Evolutionary conservation across 1,140 invertebrate genomes (phyloP).

Genomic region (Drosophila chauvacae): DNA sequence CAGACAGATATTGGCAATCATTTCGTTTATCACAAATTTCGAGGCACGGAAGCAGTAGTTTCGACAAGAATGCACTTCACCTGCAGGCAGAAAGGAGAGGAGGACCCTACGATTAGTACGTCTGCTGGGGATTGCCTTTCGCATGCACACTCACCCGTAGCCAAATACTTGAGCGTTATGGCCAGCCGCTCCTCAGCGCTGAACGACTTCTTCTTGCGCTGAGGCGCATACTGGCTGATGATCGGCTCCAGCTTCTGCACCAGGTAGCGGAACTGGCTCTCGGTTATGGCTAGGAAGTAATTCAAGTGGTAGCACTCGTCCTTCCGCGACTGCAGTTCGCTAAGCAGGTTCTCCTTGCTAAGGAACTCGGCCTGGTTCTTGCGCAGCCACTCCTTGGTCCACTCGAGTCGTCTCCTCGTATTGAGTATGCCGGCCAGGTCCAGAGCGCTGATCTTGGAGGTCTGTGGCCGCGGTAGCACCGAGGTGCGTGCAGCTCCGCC

Average conservation of each 20-base stretch:
- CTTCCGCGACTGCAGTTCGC: slow-evolving; percentile 77
- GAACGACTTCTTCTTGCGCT: slow-evolving; percentile 81
- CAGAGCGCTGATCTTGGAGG: slow-evolving; percentile 77
- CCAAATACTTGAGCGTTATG: slow-evolving; percentile 84
- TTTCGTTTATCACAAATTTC: slow-evolving; percentile 84
- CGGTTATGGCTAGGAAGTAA: slow-evolving; percentile 83
- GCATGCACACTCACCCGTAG: slow-evolving; percentile 67
- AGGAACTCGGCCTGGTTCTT: slow-evolving; percentile 80
- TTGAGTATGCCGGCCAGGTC: slow-evolving; percentile 79
- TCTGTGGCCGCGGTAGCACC: slow-evolving; percentile 63
- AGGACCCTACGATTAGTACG: background rate
- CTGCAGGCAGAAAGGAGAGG: slow-evolving; percentile 36
- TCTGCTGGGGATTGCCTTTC: background rate
- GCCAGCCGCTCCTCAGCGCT: slow-evolving; percentile 82
- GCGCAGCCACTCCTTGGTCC: slow-evolving; percentile 83
- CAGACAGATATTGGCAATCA: slow-evolving; percentile 84
- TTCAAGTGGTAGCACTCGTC: slow-evolving; percentile 83
- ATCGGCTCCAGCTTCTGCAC: slow-evolving; percentile 78
- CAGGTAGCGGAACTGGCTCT: slow-evolving; percentile 78
- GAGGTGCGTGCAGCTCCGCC: slow-evolving; percentile 72
- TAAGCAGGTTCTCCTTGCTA: slow-evolving; percentile 77
- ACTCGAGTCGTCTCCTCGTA: slow-evolving; percentile 72
- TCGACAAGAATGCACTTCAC: slow-evolving; percentile 84
- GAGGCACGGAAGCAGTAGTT: slow-evolving; percentile 84
- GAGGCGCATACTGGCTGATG: slow-evolving; percentile 79